Evolutionary conservation across 1,140 invertebrate species (phyloP).

Genomic region (Campodea augens): DNA sequence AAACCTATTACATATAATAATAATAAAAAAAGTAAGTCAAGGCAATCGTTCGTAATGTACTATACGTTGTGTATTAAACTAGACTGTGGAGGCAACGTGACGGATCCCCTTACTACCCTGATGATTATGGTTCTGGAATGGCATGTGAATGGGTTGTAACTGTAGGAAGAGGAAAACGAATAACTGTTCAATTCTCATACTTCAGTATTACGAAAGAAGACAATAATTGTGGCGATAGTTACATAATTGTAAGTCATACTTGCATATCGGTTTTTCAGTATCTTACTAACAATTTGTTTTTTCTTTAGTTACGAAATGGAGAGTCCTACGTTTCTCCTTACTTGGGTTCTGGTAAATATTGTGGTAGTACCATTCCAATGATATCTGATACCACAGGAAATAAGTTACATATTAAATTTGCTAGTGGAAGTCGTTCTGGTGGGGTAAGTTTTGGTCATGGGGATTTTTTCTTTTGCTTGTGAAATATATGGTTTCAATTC

Average conservation of each 20-base stretch:
- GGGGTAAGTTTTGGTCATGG: no score
- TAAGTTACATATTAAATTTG: conserved; percentile 34
- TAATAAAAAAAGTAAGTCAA: no score
- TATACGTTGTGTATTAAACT: no score
- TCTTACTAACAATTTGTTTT: no score
- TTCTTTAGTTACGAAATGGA: conserved; percentile 49
- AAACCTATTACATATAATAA: background rate
- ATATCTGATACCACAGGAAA: conserved; percentile 43
- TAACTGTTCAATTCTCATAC: conserved; percentile 36
- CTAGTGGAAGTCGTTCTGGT: no score
- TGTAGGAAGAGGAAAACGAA: conserved; percentile 45
- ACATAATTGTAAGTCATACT: conserved; percentile 3
- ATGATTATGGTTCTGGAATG: conserved; percentile 12
- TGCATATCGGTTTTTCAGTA: no score
- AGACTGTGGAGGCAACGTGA: conserved; percentile 36
- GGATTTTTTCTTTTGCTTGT: no score
- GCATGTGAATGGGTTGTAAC: conserved; percentile 49
- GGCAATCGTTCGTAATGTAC: no score
- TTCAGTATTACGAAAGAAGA: conserved; percentile 32
- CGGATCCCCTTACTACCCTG: conserved; percentile 19
- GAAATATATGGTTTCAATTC: no score
- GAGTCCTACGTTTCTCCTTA: conserved; percentile 42
- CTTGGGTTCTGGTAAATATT: conserved; percentile 52
- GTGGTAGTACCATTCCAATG: conserved; percentile 31
- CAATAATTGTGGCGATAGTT: conserved; percentile 24